These are phyloP conservation scores for Luscinia megarhynchos DNA, from an alignment of 2,797 vertebrate genomes.

Conservation along the genomic window DNA sequence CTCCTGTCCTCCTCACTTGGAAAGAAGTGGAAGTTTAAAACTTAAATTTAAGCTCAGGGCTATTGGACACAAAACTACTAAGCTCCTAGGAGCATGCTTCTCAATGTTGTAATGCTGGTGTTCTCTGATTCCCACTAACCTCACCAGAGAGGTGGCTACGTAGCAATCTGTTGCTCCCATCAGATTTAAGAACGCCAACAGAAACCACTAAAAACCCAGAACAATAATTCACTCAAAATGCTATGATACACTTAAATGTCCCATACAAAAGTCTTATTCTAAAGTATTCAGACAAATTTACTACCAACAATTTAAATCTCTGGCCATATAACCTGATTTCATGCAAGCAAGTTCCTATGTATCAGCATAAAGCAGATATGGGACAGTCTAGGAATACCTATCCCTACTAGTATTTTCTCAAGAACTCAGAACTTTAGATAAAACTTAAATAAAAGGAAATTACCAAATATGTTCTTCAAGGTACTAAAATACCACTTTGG, in stretches of 20 bases:
- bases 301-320: neutral
- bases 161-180: neutral
- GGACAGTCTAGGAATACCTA: neutral
- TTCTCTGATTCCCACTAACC: neutral
- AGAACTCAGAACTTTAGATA: neutral
- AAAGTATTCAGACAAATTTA: neutral
- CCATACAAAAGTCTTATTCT: neutral
- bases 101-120: neutral
- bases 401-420: neutral
- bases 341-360: neutral
- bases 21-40: neutral
- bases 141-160: neutral
- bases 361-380: fast-evolving
- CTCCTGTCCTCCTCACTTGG: fast-evolving
- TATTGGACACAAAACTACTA: neutral
- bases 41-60: neutral
- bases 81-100: neutral
- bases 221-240: neutral
- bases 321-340: neutral
- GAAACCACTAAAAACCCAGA: neutral
- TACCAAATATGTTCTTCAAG: neutral
- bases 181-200: neutral
- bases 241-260: neutral
- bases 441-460: neutral
- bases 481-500: neutral